These are phyloP conservation scores for Pammene aurita DNA, from an alignment of 2,888 invertebrate species.

Conservation along the genomic window DNA sequence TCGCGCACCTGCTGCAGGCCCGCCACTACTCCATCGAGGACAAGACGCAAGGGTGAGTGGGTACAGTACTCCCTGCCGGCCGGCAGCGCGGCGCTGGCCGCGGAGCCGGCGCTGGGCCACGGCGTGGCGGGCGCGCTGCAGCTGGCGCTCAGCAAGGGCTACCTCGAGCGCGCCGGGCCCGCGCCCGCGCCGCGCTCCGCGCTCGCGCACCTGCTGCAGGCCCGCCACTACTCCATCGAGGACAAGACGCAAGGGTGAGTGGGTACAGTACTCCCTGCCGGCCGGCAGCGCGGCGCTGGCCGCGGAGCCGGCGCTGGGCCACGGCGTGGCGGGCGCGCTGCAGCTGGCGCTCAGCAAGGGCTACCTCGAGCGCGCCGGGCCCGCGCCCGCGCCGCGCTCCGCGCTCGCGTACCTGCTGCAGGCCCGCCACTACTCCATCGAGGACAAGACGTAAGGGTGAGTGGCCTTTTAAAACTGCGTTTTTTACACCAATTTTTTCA, in stretches of 20 bases:
- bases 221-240: slow-evolving; percentile 55
- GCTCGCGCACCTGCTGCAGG: slow-evolving; percentile 59
- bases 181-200: slow-evolving; percentile 84
- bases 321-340: slow-evolving; percentile 96
- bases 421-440: slow-evolving; percentile 56
- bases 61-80: no score
- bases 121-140: slow-evolving; percentile 96
- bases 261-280: no score
- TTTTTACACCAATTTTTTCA: no score
- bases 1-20: slow-evolving; percentile 60
- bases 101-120: slow-evolving; percentile 95
- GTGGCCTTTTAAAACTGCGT: no score
- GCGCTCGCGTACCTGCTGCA: slow-evolving; percentile 58
- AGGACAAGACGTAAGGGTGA: slow-evolving; percentile 46
- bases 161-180: slow-evolving; percentile 91
- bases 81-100: slow-evolving; percentile 86
- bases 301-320: slow-evolving; percentile 95
- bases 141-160: slow-evolving; percentile 96
- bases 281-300: slow-evolving; percentile 85
- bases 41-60: slow-evolving; percentile 47
- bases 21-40: slow-evolving; percentile 55
- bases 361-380: slow-evolving; percentile 92
- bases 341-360: slow-evolving; percentile 96
- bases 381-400: slow-evolving; percentile 84
- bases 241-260: slow-evolving; percentile 48